These are phyloP conservation scores for Thunnus albacares DNA, from an alignment of 2,797 vertebrate genomes.

Conservation along the genomic window DNA sequence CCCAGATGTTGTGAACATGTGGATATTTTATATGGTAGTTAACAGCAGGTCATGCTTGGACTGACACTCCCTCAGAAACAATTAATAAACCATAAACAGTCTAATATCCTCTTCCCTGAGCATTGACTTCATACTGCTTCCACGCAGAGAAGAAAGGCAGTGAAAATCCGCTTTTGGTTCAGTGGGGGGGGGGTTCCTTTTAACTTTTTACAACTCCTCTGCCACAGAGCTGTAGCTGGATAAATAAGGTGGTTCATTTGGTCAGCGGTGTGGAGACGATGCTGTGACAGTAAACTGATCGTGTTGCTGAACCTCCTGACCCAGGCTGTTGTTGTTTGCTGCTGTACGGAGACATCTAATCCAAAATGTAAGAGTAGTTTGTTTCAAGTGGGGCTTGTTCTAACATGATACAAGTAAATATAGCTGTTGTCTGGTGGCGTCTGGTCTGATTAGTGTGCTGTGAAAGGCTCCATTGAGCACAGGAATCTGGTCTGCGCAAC, in stretches of 20 bases:
- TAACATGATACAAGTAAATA: conserved; percentile 80
- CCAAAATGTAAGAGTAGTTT: conserved; percentile 69
- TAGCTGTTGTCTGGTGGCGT: conserved; percentile 75
- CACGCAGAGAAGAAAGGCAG: conserved; percentile 71
- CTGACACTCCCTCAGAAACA: conserved; percentile 81
- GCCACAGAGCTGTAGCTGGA: conserved; percentile 53
- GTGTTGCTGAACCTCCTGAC: conserved; percentile 67
- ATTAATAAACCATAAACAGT: conserved; percentile 81
- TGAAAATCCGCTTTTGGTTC: conserved; percentile 59
- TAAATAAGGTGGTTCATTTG: conserved; percentile 61
- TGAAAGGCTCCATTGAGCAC: conserved; percentile 80
- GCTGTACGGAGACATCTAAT: conserved; percentile 66
- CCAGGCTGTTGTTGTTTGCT: conserved; percentile 73
- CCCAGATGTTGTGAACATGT: conserved; percentile 82
- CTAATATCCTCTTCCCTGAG: conserved; percentile 74
- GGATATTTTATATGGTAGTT: conserved; percentile 81
- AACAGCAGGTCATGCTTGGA: conserved; percentile 75
- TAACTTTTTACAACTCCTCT: conserved; percentile 70
- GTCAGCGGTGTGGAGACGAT: conserved; percentile 40
- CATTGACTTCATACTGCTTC: conserved; percentile 66
- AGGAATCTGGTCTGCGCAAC: conserved; percentile 82
- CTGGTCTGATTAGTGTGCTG: conserved; percentile 70
- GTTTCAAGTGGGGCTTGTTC: conserved; percentile 79
- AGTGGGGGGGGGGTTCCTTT: conserved; percentile 48
- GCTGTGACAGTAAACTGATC: conserved; percentile 61